Conservation (phyloP, 2,888 invertebrate species). For the Amorpha juglandis region DNA sequence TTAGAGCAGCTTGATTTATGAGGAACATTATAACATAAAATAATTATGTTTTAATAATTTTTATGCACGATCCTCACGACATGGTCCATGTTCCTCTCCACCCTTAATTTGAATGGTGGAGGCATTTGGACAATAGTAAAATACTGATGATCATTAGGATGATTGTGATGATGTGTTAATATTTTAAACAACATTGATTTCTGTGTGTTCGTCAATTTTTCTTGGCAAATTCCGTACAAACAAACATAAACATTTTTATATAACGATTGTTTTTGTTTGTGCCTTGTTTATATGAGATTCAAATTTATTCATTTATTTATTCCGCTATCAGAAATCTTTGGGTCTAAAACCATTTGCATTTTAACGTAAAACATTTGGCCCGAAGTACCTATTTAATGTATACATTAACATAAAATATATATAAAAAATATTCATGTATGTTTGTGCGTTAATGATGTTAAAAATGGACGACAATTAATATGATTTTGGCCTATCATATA, state of each 20-base stretch:
- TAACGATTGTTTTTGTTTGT: constrained; percentile 13
- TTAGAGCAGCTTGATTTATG: too few relatives aligned
- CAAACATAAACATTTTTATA: background rate
- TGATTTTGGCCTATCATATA: background rate
- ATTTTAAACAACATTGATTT: background rate
- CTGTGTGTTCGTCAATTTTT: background rate
- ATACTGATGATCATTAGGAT: too few relatives aligned
- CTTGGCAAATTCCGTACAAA: background rate
- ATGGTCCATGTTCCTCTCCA: too few relatives aligned
- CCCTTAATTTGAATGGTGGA: too few relatives aligned
- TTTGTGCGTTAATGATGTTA: background rate
- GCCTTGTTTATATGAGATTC: constrained; percentile 10
- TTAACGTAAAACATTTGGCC: background rate
- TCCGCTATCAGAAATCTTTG: background rate
- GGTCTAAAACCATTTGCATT: background rate
- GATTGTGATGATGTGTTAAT: background rate
- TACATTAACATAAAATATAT: background rate
- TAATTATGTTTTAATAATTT: too few relatives aligned
- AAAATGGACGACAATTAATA: background rate
- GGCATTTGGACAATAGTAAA: too few relatives aligned
- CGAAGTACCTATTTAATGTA: background rate
- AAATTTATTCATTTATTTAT: constrained; percentile 23
- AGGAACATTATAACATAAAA: too few relatives aligned
- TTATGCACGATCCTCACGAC: too few relatives aligned
- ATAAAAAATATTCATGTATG: background rate